Evolutionary conservation across 2,888 invertebrate species (phyloP).

Genomic region (Temnothorax ravouxi): DNA sequence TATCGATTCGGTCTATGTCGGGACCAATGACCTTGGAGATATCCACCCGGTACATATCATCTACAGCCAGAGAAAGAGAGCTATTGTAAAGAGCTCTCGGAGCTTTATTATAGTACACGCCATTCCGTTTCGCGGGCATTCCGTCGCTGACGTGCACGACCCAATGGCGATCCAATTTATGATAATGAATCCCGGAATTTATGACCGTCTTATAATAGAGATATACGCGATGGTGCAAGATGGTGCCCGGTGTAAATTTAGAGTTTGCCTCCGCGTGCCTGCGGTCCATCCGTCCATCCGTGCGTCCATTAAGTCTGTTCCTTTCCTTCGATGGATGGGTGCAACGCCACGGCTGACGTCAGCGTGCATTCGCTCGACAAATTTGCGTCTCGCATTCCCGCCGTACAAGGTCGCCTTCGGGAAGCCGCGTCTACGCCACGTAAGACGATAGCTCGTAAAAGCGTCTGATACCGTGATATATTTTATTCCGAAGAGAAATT

Average conservation of each 20-base stretch:
- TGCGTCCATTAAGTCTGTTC: slow-evolving; percentile 71
- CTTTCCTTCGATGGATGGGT: slow-evolving; percentile 76
- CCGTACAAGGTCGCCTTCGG: slow-evolving; percentile 56
- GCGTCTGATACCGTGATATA: slow-evolving; percentile 31
- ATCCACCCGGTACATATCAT: slow-evolving; percentile 32
- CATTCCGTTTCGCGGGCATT: slow-evolving; percentile 72
- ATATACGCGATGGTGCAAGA: slow-evolving; percentile 75
- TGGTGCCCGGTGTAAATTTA: slow-evolving; percentile 78
- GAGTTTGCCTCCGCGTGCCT: slow-evolving; percentile 76
- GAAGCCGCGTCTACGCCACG: neutral
- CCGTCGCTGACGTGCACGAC: slow-evolving; percentile 74
- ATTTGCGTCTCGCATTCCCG: slow-evolving; percentile 60
- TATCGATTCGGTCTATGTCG: slow-evolving; percentile 40
- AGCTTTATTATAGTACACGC: slow-evolving; percentile 64
- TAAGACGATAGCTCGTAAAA: slow-evolving; percentile 40
- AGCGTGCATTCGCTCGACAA: slow-evolving; percentile 58
- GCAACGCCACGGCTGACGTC: slow-evolving; percentile 75
- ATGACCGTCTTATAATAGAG: slow-evolving; percentile 81
- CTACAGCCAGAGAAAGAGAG: slow-evolving; percentile 30
- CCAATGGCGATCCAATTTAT: slow-evolving; percentile 82
- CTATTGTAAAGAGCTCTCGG: slow-evolving; percentile 62
- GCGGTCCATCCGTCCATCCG: slow-evolving; percentile 76
- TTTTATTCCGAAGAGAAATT: slow-evolving; percentile 31
- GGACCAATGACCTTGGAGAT: slow-evolving; percentile 61
- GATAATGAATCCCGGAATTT: slow-evolving; percentile 83